Evolutionary conservation across 2,888 invertebrate species (phyloP).

Genomic region (Harpalus rufipes): DNA sequence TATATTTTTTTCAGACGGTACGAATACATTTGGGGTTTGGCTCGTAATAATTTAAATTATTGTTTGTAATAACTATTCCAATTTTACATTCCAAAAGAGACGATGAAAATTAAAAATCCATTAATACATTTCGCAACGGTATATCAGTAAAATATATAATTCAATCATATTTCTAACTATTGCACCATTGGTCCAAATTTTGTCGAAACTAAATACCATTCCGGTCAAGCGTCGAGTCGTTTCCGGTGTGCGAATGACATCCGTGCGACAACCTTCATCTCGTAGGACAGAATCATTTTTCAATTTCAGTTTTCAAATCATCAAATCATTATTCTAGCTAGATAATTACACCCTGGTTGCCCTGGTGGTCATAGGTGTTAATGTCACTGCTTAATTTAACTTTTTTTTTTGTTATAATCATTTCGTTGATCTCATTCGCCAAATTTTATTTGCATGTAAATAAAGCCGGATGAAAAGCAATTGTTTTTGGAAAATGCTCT

Average conservation of each 20-base stretch:
- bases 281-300: conserved; percentile 4
- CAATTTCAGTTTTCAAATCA: background rate
- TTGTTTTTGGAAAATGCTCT: conserved; percentile 49
- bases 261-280: conserved; percentile 17
- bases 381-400: conserved; percentile 10
- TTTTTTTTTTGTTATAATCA: background rate
- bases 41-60: background rate
- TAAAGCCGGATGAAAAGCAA: conserved; percentile 20
- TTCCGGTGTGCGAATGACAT: conserved; percentile 36
- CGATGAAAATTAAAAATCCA: background rate
- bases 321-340: too few species aligned
- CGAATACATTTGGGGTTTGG: too few species aligned
- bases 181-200: conserved; percentile 24
- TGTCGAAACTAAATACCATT: conserved; percentile 30
- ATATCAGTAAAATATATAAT: conserved; percentile 1
- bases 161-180: conserved; percentile 30
- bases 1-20: too few species aligned
- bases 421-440: conserved; percentile 30
- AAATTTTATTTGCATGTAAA: conserved; percentile 39
- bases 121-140: conserved; percentile 23
- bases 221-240: conserved; percentile 24
- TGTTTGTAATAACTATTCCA: background rate
- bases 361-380: background rate
- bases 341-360: too few species aligned
- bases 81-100: background rate